phyloP scores from a whole-genome alignment of 2,888 invertebrate genomes.

The Mythimna pallens region DNA sequence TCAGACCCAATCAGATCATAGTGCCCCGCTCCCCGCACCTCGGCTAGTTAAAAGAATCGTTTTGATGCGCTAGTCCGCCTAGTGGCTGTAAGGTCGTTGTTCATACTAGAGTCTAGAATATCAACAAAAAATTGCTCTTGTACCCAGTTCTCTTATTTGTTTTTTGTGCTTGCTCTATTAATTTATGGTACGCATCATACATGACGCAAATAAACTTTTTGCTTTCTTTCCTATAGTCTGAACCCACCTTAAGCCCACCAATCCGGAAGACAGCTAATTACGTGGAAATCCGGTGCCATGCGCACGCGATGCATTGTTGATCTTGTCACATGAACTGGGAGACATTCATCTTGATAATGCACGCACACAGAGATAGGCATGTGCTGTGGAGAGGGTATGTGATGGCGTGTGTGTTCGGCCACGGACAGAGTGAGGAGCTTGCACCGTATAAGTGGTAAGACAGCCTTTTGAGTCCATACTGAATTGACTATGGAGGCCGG shows the following conservation, averaged over 20 bases:
- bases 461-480: background rate
- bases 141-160: too few species aligned
- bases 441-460: too few species aligned
- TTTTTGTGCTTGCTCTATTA: background rate
- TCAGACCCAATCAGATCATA: too few species aligned
- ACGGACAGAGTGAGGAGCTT: background rate
- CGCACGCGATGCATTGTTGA: slow-evolving; percentile 61
- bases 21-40: too few species aligned
- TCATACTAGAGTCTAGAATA: too few species aligned
- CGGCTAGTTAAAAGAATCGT: too few species aligned
- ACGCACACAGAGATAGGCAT: slow-evolving; percentile 7
- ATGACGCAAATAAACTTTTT: background rate
- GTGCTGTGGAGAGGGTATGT: background rate
- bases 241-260: slow-evolving; percentile 3
- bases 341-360: slow-evolving; percentile 52
- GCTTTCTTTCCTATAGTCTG: background rate
- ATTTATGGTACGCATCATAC: background rate
- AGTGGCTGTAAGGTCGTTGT: too few species aligned
- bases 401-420: background rate
- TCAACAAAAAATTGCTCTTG: too few species aligned
- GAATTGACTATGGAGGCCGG: background rate
- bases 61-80: too few species aligned
- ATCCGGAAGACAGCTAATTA: slow-evolving; percentile 47
- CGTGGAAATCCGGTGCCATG: slow-evolving; percentile 59
- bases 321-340: slow-evolving; percentile 60